Evolutionary conservation across 2,113 vertebrate genomes (phyloP).

Genomic region (Erythrocebus patas): DNA sequence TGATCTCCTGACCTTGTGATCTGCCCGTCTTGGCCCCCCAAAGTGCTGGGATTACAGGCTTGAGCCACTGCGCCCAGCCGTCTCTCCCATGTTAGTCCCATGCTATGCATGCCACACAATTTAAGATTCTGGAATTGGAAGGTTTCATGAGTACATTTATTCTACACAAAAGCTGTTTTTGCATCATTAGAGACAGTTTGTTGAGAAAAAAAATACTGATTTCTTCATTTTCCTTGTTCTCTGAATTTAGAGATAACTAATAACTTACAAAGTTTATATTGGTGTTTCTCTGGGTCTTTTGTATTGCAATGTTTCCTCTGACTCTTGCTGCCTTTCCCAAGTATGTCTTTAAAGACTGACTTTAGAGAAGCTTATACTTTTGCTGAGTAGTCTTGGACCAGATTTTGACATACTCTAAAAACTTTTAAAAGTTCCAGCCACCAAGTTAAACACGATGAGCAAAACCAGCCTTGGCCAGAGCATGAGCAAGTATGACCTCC

Average conservation of each 20-base stretch:
- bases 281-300: not conserved
- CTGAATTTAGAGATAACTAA: not conserved
- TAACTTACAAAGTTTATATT: not conserved
- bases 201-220: not conserved
- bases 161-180: not conserved
- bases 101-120: not conserved
- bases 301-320: not conserved
- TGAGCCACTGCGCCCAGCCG: accelerated
- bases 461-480: constrained; percentile 96
- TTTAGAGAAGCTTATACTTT: not conserved
- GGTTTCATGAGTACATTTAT: not conserved
- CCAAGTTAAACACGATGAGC: constrained; percentile 96
- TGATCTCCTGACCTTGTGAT: too few species aligned
- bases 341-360: not conserved
- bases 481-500: constrained; percentile 97
- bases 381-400: not conserved
- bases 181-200: not conserved
- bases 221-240: not conserved
- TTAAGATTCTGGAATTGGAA: not conserved
- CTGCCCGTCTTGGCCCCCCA: too few species aligned
- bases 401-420: constrained; percentile 48
- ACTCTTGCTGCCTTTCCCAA: not conserved
- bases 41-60: too few species aligned
- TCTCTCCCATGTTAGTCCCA: not conserved
- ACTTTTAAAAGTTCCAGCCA: constrained; percentile 89